These are phyloP conservation scores for Rotaria magnacalcarata DNA, from an alignment of 2,888 invertebrate genomes.

Conservation along the genomic window DNA sequence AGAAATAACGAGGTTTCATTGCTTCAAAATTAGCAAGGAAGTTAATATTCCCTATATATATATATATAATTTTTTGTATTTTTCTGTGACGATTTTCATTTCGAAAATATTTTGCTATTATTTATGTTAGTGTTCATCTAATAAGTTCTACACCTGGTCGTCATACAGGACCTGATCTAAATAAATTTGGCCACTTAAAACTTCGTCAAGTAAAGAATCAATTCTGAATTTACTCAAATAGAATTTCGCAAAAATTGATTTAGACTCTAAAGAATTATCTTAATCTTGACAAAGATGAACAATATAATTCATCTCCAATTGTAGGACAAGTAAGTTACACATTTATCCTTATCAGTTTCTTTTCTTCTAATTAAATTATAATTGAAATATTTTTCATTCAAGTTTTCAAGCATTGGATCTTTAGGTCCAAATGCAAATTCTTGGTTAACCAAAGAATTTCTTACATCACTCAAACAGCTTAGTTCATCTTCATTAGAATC, in stretches of 20 bases:
- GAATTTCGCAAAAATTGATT: background rate
- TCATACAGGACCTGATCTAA: conserved; percentile 65
- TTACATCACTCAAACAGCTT: conserved; percentile 62
- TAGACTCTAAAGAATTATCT: conserved; percentile 32
- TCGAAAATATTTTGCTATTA: too few species aligned
- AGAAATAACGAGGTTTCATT: too few species aligned
- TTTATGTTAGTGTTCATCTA: conserved; percentile 70
- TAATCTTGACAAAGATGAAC: background rate
- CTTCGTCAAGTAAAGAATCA: conserved; percentile 60
- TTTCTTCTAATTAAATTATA: background rate
- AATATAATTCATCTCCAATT: conserved; percentile 16
- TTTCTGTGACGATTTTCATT: too few species aligned
- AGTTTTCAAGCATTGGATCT: conserved; percentile 84
- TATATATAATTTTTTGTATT: too few species aligned
- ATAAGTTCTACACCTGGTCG: conserved; percentile 80
- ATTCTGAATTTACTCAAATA: background rate
- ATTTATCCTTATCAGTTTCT: too few species aligned
- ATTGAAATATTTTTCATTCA: conserved; percentile 65
- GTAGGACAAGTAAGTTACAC: conserved; percentile 35
- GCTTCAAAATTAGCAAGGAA: too few species aligned
- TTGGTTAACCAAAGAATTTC: conserved; percentile 76
- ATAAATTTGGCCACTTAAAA: conserved; percentile 66
- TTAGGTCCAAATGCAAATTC: conserved; percentile 66
- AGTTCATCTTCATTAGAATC: conserved; percentile 47
- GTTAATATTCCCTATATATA: too few species aligned